Percentiles rank a stretch among this genome's conserved stretches.
Conservation (phyloP, 1,140 invertebrate species). For the Drosophila tsacasi region DNA sequence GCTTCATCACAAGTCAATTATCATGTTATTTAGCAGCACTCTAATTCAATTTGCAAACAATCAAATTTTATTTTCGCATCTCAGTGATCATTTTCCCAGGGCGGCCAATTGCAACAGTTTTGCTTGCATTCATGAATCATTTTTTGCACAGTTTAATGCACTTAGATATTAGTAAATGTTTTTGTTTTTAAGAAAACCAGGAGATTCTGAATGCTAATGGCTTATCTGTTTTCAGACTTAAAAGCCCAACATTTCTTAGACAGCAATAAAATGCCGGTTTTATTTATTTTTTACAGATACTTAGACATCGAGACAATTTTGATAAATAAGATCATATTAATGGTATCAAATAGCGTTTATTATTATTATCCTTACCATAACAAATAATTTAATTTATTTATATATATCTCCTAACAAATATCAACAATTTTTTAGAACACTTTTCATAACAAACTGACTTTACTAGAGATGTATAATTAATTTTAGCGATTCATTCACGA, state of each 20-base stretch:
- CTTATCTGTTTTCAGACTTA: no score
- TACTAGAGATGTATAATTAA: neutral
- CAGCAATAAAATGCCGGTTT: no score
- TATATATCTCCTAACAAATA: neutral
- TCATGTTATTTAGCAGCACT: conserved; percentile 29
- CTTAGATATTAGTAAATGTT: neutral
- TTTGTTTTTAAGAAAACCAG: neutral
- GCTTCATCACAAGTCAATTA: conserved; percentile 35
- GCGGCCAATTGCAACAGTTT: conserved; percentile 26
- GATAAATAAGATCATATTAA: no score
- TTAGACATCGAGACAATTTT: no score
- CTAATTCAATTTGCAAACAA: conserved; percentile 51
- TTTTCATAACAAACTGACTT: neutral
- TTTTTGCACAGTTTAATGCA: conserved; percentile 14
- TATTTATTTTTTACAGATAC: no score
- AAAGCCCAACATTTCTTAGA: no score
- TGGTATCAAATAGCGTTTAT: no score
- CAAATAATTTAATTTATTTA: neutral
- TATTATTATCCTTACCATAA: neutral
- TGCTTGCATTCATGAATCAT: conserved; percentile 53
- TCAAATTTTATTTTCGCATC: conserved; percentile 49
- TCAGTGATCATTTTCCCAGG: conserved; percentile 42
- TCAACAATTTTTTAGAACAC: neutral
- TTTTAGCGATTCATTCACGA: conserved; percentile 13
- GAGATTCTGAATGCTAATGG: neutral